These are phyloP conservation scores for Isichthys henryi DNA, from an alignment of 2,113 vertebrate genomes.

Conservation along the genomic window DNA sequence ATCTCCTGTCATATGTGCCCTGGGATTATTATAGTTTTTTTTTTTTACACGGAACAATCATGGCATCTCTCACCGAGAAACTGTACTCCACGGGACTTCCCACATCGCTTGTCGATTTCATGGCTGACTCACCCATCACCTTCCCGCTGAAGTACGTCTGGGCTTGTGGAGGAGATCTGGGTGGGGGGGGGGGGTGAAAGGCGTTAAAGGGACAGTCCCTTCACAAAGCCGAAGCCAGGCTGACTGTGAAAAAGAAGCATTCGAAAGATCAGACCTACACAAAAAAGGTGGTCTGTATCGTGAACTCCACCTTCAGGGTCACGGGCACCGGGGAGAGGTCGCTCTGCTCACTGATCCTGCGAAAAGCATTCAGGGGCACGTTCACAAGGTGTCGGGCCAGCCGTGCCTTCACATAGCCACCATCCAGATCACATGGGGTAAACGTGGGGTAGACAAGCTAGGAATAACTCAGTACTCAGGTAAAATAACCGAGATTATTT, in stretches of 20 bases:
- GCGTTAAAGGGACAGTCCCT: not conserved
- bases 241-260: not conserved
- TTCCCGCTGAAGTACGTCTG: conserved; percentile 71
- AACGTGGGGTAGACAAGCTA: not conserved
- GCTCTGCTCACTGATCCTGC: conserved; percentile 76
- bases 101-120: conserved; percentile 73
- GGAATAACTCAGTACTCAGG: not conserved
- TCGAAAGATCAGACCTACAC: conserved; percentile 56
- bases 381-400: not conserved
- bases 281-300: conserved; percentile 62
- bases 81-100: conserved; percentile 77
- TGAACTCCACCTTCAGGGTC: conserved; percentile 70
- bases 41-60: not conserved
- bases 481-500: not conserved
- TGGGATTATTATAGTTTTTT: not conserved
- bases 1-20: not conserved
- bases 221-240: not conserved
- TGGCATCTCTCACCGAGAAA: conserved; percentile 65
- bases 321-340: conserved; percentile 62
- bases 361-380: conserved; percentile 17
- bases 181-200: not conserved
- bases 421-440: not conserved
- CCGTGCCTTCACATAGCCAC: not conserved
- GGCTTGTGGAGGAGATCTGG: conserved; percentile 31
- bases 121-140: conserved; percentile 84